These are phyloP conservation scores for Pandion haliaetus DNA, from an alignment of 2,113 vertebrate genomes.

Conservation along the genomic window DNA sequence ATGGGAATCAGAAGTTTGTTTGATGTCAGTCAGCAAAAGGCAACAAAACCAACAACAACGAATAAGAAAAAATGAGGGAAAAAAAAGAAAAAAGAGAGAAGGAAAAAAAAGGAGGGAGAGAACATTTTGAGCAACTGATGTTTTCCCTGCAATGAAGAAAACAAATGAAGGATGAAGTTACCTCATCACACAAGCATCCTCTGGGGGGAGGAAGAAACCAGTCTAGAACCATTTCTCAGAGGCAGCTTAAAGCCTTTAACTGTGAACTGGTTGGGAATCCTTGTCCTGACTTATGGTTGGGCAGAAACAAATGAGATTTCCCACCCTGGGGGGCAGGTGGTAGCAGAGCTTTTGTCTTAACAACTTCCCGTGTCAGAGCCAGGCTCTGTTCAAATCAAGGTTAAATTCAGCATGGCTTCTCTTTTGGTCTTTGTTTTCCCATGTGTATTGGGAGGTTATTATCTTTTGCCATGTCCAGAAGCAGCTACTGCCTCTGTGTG, in stretches of 20 bases:
- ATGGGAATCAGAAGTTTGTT: not conserved
- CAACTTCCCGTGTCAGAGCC: not conserved
- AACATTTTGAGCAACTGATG: not conserved
- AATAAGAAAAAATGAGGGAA: not conserved
- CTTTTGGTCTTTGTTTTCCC: not conserved
- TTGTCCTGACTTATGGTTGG: not conserved
- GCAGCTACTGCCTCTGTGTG: not conserved
- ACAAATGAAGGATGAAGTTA: conserved; percentile 58
- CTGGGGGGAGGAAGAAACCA: not conserved
- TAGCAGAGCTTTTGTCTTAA: not conserved
- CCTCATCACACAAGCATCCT: conserved; percentile 39
- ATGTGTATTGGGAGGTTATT: not conserved
- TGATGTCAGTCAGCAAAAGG: not conserved
- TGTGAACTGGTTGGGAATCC: not conserved
- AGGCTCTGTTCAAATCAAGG: not conserved
- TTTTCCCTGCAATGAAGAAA: conserved; percentile 53
- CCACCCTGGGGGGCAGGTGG: not conserved
- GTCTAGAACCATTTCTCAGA: conserved; percentile 13
- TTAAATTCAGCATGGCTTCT: not conserved
- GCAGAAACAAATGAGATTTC: not conserved
- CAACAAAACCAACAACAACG: not conserved
- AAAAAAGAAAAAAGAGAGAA: not conserved
- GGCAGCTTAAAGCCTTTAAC: not conserved
- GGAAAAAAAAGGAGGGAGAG: not conserved
- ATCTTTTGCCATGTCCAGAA: not conserved